Evolutionary conservation across 2,797 vertebrate species (phyloP).

Genomic region (Rhinogobio ventralis): DNA sequence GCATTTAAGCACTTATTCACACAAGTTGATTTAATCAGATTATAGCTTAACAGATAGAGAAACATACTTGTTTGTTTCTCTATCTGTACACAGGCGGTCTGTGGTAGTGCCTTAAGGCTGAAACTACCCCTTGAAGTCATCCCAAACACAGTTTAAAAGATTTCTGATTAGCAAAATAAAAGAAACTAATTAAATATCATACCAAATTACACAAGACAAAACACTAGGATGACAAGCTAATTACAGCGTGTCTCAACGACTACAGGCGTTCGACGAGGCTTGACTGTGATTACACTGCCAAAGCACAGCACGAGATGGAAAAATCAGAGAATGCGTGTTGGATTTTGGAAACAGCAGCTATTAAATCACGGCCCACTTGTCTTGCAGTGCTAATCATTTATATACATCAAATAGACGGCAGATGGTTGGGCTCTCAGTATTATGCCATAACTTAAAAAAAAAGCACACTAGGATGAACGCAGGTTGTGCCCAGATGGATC

Average conservation of each 20-base stretch:
- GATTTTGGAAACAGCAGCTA: slow-evolving; percentile 10
- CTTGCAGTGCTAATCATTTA: slow-evolving; percentile 25
- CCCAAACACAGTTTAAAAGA: slow-evolving; percentile 3
- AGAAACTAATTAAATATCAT: slow-evolving; percentile 23
- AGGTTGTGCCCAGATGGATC: slow-evolving; percentile 29
- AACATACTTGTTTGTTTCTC: background rate
- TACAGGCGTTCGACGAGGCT: slow-evolving; percentile 2
- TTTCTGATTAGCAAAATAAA: slow-evolving; percentile 15
- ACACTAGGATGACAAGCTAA: slow-evolving; percentile 29
- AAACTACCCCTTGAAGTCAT: slow-evolving; percentile 3
- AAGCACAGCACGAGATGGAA: slow-evolving; percentile 37
- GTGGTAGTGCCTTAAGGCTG: background rate
- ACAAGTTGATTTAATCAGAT: background rate
- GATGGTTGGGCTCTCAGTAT: slow-evolving; percentile 37
- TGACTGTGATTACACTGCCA: slow-evolving; percentile 40
- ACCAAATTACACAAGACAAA: slow-evolving; percentile 26
- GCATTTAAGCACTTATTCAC: background rate
- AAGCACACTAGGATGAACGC: background rate
- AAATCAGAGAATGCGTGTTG: background rate
- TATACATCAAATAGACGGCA: slow-evolving; percentile 39
- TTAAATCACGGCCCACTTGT: slow-evolving; percentile 30
- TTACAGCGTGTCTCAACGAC: slow-evolving; percentile 30
- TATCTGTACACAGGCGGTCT: too few species aligned
- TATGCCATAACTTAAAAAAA: background rate
- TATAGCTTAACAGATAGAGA: background rate